Evolutionary conservation across 92 coral and sea anemone species (phyloP).

Genomic region (Anthopleura xanthogrammica): DNA sequence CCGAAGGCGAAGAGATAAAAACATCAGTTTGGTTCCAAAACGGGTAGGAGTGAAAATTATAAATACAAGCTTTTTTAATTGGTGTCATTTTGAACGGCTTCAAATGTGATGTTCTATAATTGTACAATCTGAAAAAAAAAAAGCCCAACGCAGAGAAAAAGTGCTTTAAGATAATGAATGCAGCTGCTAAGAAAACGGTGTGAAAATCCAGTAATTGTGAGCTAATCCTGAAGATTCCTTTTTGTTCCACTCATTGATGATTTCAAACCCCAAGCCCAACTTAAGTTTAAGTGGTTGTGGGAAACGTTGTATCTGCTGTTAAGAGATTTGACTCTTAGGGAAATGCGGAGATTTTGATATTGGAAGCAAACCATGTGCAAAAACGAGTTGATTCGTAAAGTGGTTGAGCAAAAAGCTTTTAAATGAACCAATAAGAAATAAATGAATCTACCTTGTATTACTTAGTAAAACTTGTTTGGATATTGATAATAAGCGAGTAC

Average conservation of each 20-base stretch:
- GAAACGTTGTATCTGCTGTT: not conserved
- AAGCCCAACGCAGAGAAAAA: not conserved
- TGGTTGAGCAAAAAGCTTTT: conserved; percentile 2
- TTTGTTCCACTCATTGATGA: not conserved
- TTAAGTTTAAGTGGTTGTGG: not conserved
- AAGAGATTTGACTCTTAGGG: not conserved
- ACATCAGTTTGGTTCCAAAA: not conserved
- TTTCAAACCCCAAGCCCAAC: not conserved
- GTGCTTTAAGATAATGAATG: not conserved
- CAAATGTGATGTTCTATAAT: too few species aligned
- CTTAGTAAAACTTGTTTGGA: conserved; percentile 2
- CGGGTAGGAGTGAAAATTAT: too few species aligned
- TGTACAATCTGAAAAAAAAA: not conserved
- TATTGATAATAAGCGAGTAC: not conserved
- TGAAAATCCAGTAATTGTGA: not conserved
- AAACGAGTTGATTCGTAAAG: not conserved
- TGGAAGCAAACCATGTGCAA: not conserved
- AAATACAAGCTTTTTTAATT: too few species aligned
- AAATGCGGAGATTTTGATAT: not conserved
- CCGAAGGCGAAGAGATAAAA: not conserved
- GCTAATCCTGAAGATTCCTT: not conserved
- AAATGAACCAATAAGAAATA: not conserved
- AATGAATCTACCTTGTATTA: not conserved
- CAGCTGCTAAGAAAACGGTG: not conserved
- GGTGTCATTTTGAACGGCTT: too few species aligned